Evolutionary conservation across 2,888 invertebrate genomes (phyloP).

Genomic region (Orchesella flavescens): DNA sequence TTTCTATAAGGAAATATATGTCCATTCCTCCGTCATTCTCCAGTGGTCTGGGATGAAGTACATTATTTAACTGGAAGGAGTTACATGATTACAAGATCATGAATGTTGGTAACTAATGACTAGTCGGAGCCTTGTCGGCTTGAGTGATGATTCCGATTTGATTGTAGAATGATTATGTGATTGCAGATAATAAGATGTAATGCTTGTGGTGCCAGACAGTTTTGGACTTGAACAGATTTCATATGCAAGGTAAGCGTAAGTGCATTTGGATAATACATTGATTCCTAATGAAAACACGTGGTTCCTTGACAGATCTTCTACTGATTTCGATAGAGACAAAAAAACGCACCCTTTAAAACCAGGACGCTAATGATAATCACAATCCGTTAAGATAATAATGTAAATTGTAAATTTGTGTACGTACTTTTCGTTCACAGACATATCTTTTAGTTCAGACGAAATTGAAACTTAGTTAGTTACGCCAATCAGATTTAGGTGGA

Average conservation of each 20-base stretch:
- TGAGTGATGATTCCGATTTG: conserved; percentile 42
- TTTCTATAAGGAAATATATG: neutral
- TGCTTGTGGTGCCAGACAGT: conserved; percentile 52
- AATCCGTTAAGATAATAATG: neutral
- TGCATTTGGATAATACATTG: neutral
- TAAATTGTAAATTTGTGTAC: too few relatives aligned
- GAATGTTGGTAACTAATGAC: conserved; percentile 16
- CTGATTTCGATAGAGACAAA: conserved; percentile 21
- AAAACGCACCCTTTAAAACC: neutral
- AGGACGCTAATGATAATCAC: conserved; percentile 35
- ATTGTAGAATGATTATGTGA: conserved; percentile 50
- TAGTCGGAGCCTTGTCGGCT: conserved; percentile 38
- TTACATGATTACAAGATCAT: conserved; percentile 46
- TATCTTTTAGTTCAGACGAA: too few relatives aligned
- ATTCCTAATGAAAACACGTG: conserved; percentile 25
- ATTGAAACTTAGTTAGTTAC: too few relatives aligned
- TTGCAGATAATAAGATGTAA: conserved; percentile 46
- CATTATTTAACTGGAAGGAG: neutral
- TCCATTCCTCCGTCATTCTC: neutral
- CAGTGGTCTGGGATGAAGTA: neutral
- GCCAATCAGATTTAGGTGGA: too few relatives aligned
- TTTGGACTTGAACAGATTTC: conserved; percentile 17
- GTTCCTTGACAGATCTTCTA: conserved; percentile 32
- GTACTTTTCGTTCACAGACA: too few relatives aligned
- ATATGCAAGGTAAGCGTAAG: neutral